A percentile compares a stretch with the other conserved stretches of the same genome.
Conservation (phyloP, 2,113 vertebrate genomes). For the Pimephales promelas region DNA sequence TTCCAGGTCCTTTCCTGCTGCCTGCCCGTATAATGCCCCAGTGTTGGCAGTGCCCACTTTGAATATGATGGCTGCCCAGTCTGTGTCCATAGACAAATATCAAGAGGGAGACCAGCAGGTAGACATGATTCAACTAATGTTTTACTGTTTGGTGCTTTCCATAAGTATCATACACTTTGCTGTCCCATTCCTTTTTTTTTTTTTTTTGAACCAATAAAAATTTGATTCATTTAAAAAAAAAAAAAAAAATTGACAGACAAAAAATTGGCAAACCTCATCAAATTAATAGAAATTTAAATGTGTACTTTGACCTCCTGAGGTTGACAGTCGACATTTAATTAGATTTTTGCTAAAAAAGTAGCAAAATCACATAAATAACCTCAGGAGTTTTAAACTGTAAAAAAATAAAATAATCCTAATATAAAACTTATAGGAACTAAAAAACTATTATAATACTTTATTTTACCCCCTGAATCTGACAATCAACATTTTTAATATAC, state of each 20-base stretch:
- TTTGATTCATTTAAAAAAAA: neutral
- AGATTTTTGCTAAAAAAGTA: too few relatives aligned
- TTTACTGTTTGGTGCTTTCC: neutral
- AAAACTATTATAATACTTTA: too few relatives aligned
- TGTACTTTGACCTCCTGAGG: too few relatives aligned
- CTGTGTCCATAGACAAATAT: constrained; percentile 58
- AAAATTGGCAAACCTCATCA: neutral
- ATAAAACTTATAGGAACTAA: too few relatives aligned
- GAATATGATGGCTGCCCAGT: constrained; percentile 61
- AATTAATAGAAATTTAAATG: neutral
- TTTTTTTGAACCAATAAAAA: neutral
- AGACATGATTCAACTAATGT: neutral
- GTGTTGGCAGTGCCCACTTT: constrained; percentile 41
- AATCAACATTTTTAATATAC: too few relatives aligned
- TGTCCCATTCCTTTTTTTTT: neutral
- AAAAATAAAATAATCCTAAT: too few relatives aligned
- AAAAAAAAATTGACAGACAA: neutral
- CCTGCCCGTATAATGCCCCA: constrained; percentile 56
- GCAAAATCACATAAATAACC: too few relatives aligned
- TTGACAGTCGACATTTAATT: too few relatives aligned
- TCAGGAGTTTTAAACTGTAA: too few relatives aligned
- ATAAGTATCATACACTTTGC: neutral
- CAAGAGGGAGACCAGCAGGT: constrained; percentile 56
- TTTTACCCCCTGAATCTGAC: too few relatives aligned
- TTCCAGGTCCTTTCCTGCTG: constrained; percentile 34